A percentile compares a stretch with the other conserved stretches of the same genome.
phyloP scores from a whole-genome alignment of 2,888 invertebrate species.

The Hydropsyche betteni region DNA sequence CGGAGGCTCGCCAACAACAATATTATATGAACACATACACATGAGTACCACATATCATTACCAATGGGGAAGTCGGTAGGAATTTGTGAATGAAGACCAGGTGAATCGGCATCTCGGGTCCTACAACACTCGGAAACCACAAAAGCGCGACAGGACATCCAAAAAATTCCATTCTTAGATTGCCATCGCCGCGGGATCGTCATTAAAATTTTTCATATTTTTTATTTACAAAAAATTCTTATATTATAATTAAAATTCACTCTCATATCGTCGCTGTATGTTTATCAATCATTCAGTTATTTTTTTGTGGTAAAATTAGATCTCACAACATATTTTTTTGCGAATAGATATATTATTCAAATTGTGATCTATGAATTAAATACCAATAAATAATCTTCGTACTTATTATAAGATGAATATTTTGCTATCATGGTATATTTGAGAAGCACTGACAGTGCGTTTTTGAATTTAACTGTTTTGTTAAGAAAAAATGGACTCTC shows the following conservation, averaged over 20 bases:
- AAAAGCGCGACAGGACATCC: conserved; percentile 42
- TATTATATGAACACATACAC: conserved; percentile 37
- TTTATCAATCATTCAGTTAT: no score
- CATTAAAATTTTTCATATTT: conserved; percentile 13
- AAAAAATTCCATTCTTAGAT: conserved; percentile 27
- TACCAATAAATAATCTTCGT: no score
- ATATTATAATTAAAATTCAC: background rate
- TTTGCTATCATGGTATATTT: no score
- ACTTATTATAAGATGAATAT: no score
- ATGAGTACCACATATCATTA: conserved; percentile 43
- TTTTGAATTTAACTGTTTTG: conserved; percentile 46
- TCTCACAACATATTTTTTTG: no score
- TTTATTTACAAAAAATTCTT: background rate
- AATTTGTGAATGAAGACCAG: conserved; percentile 51
- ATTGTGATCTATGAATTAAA: no score
- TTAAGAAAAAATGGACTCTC: conserved; percentile 46
- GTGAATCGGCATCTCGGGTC: conserved; percentile 30
- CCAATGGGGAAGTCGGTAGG: conserved; percentile 39
- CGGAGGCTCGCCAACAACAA: conserved; percentile 46
- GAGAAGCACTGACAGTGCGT: conserved; percentile 11
- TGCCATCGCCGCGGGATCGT: background rate
- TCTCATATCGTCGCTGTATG: no score
- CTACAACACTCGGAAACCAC: conserved; percentile 31
- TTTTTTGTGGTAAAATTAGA: no score
- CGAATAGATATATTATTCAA: no score